These are phyloP conservation scores for Argyra leucocephala DNA, from an alignment of 2,888 invertebrate species.

Conservation along the genomic window DNA sequence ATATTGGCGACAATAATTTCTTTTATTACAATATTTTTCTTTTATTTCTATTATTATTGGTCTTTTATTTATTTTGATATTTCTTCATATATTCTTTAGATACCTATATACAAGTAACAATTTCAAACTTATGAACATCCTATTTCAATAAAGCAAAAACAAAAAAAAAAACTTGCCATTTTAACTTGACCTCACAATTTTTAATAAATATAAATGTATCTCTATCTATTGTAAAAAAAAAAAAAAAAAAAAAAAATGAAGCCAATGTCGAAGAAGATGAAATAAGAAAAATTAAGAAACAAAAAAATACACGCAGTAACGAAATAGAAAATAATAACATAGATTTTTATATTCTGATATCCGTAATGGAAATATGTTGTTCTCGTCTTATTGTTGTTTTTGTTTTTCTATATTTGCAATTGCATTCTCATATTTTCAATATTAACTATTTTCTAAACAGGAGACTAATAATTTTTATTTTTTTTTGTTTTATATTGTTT, in stretches of 20 bases:
- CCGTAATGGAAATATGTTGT: not conserved
- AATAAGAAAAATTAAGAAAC: not conserved
- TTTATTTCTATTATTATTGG: no score
- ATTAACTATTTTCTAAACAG: no score
- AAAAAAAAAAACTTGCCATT: not conserved
- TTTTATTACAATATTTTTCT: no score
- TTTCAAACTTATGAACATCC: not conserved
- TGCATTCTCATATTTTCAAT: not conserved
- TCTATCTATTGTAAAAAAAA: not conserved
- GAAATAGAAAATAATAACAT: not conserved
- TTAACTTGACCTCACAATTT: not conserved
- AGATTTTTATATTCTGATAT: not conserved
- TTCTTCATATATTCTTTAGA: no score
- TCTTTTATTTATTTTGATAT: no score
- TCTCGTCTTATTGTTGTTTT: no score
- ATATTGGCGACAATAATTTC: no score
- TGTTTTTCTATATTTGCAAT: not conserved
- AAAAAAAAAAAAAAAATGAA: not conserved
- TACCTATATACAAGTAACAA: not conserved
- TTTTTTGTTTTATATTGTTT: no score
- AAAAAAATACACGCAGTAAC: not conserved
- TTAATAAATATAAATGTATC: not conserved
- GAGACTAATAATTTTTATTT: no score
- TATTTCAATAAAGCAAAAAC: not conserved
- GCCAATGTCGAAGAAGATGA: not conserved